phyloP scores from a whole-genome alignment of 2,797 vertebrate species.

The Naso thynnoides region DNA sequence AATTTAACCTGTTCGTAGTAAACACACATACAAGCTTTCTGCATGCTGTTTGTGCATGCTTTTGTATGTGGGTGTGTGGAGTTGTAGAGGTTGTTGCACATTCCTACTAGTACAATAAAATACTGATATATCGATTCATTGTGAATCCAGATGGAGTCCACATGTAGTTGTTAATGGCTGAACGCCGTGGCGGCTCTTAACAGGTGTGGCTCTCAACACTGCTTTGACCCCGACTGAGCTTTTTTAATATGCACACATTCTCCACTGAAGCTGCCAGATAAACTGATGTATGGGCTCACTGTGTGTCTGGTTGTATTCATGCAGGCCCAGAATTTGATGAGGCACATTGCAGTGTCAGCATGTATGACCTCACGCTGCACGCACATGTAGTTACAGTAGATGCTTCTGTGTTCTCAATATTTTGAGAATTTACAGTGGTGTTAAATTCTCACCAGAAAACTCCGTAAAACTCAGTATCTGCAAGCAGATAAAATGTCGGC shows the following conservation, averaged over 20 bases:
- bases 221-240: slow-evolving; percentile 5
- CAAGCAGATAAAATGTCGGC: neutral
- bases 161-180: slow-evolving; percentile 31
- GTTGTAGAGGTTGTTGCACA: neutral
- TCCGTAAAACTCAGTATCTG: neutral
- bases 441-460: neutral
- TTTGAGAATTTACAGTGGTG: neutral
- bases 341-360: slow-evolving; percentile 47
- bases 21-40: neutral
- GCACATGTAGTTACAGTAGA: slow-evolving; percentile 23
- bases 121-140: slow-evolving; percentile 10
- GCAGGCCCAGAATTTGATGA: slow-evolving; percentile 35
- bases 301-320: slow-evolving; percentile 43
- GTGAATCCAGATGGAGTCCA: slow-evolving; percentile 47
- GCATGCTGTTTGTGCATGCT: neutral
- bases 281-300: slow-evolving; percentile 34
- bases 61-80: neutral
- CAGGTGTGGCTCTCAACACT: slow-evolving; percentile 21
- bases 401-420: neutral
- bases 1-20: neutral
- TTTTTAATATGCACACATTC: slow-evolving; percentile 9
- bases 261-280: slow-evolving; percentile 21
- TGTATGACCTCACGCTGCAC: slow-evolving; percentile 15
- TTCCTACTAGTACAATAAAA: slow-evolving; percentile 1
- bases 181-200: slow-evolving; percentile 14